Evolutionary conservation across 1,140 invertebrate species (phyloP).

Genomic region (Galleria mellonella): DNA sequence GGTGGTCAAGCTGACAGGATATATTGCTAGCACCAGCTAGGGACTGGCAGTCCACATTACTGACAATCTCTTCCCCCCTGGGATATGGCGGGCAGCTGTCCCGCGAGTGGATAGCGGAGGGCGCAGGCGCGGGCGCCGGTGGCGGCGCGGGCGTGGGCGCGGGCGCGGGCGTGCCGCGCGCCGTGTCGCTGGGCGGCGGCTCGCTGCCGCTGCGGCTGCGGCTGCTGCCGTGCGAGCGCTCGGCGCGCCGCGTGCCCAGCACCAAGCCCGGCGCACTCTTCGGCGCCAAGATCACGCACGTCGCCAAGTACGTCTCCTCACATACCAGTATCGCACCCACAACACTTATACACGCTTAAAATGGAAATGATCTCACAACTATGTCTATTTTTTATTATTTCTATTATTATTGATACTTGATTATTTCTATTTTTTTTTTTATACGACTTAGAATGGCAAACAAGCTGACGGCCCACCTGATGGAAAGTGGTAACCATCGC

Average conservation of each 20-base stretch:
- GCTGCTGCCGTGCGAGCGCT: conserved; percentile 88
- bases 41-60: no score
- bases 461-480: no score
- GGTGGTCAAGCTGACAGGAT: no score
- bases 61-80: no score
- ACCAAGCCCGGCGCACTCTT: conserved; percentile 90
- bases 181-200: conserved; percentile 53
- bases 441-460: no score
- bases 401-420: no score
- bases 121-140: conserved; percentile 25
- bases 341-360: no score
- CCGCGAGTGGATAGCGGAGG: conserved; percentile 45
- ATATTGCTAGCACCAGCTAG: no score
- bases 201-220: conserved; percentile 75
- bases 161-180: conserved; percentile 38
- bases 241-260: conserved; percentile 83
- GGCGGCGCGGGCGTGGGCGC: conserved; percentile 31
- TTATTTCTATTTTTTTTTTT: no score
- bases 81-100: conserved; percentile 30
- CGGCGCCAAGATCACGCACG: conserved; percentile 89
- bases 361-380: no score
- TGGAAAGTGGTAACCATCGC: no score
- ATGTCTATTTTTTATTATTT: no score
- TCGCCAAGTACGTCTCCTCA: conserved; percentile 84
- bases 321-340: not conserved